Conservation (phyloP, 2,113 vertebrate species). For the Cyprinodon brontotheroides region DNA sequence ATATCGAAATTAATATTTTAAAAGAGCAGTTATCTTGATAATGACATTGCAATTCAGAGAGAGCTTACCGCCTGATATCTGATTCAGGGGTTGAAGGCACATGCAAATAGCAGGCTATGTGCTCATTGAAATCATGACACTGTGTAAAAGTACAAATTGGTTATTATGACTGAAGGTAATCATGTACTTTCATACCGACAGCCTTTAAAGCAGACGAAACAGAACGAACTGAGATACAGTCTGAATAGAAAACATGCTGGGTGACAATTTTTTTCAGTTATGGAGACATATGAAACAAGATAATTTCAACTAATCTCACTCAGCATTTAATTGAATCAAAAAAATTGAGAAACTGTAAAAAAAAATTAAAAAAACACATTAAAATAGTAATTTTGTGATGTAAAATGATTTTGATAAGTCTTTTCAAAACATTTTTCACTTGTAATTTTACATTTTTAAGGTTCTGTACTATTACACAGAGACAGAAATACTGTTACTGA, state of each 20-base stretch:
- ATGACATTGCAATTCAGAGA: conserved; percentile 13
- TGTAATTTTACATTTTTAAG: neutral
- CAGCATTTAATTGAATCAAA: neutral
- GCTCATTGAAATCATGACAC: conserved; percentile 11
- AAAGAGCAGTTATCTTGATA: conserved; percentile 13
- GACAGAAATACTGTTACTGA: neutral
- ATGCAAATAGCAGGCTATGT: neutral
- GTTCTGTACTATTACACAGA: neutral
- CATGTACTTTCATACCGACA: neutral
- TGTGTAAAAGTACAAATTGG: conserved; percentile 10
- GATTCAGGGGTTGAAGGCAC: conserved; percentile 16
- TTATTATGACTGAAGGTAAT: conserved; percentile 37
- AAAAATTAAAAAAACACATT: neutral
- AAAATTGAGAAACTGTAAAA: neutral
- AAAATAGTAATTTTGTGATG: neutral
- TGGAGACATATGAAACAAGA: neutral
- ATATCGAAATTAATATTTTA: conserved; percentile 18
- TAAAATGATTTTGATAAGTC: neutral
- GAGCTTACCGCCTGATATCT: conserved; percentile 3
- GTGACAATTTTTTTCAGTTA: neutral
- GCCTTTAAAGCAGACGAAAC: neutral
- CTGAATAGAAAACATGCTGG: neutral
- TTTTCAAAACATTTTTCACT: no score
- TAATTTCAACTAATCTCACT: neutral
- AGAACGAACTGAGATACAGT: neutral